Conservation (phyloP, 92 coral and sea anemone species). For the Plumapathes pennacea region DNA sequence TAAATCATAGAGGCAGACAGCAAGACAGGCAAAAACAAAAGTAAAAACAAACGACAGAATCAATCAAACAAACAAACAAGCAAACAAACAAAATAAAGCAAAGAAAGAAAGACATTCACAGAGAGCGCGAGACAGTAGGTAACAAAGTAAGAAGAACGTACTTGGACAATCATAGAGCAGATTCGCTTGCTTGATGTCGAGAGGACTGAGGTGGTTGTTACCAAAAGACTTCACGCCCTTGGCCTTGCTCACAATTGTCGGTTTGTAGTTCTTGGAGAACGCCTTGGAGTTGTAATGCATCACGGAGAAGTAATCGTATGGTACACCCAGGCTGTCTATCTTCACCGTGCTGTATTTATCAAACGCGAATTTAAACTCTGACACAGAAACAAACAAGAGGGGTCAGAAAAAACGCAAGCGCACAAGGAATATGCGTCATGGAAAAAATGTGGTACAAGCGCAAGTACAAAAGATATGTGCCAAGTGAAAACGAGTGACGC, state of each 20-base stretch:
- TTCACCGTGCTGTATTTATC: constrained; percentile 52
- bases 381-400: not conserved
- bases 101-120: no score
- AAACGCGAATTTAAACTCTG: constrained; percentile 74
- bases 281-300: constrained; percentile 84
- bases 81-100: no score
- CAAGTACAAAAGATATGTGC: no score
- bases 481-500: no score
- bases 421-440: no score
- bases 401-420: no score
- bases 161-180: constrained; percentile 80
- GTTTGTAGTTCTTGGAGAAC: constrained; percentile 56
- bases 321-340: constrained; percentile 71
- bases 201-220: constrained; percentile 62
- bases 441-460: no score
- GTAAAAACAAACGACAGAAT: constrained; percentile 7
- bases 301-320: constrained; percentile 79
- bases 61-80: not conserved
- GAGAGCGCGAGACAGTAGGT: no score
- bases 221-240: constrained; percentile 65
- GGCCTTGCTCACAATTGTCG: constrained; percentile 62
- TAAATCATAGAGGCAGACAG: not conserved
- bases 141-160: no score
- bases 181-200: constrained; percentile 86
- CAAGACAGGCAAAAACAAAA: constrained; percentile 3